Evolutionary conservation across 2,888 invertebrate species (phyloP), one percentile per base, ranked within the genome.

Genomic region (Cactoblastis cactorum): DNA sequence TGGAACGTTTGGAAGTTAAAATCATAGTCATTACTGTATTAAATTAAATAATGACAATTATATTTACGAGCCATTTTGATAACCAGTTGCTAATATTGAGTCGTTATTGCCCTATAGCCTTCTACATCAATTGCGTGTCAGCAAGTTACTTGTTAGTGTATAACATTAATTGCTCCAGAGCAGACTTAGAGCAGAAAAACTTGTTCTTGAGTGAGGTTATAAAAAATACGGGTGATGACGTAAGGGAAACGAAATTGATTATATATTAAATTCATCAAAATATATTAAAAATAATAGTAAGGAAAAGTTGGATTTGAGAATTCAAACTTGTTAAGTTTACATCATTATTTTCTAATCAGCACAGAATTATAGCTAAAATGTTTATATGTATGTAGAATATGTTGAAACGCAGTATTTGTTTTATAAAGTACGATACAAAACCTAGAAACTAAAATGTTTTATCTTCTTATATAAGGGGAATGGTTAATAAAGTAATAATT

Each of bases 51-150:
- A 41, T 24, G 19, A 24, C 6, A n/a, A 28, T 43, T 17, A 43
- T 17, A 15, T 17, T 14, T 9, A 32, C 28, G 6, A 32, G 9
- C 15, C 28, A 17, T 28, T 28, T 43, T 32, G 17, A 22, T 24
- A 41, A 41, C 22, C 39, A 41, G 41, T 24, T 24, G 9, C 28
- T 43, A 43, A 43, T 43, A 3, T 17, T 43, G 43, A 43, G 2
- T 11, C 28, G 28, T 2, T 17, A n/a, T 4, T 37, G 8, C 35
- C n/a, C n/a, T n/a, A n/a, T n/a, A n/a, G n/a, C 14, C 12, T 15
- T 37, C 37, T 24, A 37, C 24, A 28, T 35, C 12, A 17, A 3
- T 43, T 17, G 43, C 43, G 28, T 28, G 43, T 22, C 11, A 32
- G 43, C 17, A 43, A 43, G 28, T 43, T 28, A 32, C 28, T 43